Evolutionary conservation across 2,888 invertebrate genomes (phyloP), one percentile per base, ranked within the genome.

Genomic region (Zaprionus bogoriensis): DNA sequence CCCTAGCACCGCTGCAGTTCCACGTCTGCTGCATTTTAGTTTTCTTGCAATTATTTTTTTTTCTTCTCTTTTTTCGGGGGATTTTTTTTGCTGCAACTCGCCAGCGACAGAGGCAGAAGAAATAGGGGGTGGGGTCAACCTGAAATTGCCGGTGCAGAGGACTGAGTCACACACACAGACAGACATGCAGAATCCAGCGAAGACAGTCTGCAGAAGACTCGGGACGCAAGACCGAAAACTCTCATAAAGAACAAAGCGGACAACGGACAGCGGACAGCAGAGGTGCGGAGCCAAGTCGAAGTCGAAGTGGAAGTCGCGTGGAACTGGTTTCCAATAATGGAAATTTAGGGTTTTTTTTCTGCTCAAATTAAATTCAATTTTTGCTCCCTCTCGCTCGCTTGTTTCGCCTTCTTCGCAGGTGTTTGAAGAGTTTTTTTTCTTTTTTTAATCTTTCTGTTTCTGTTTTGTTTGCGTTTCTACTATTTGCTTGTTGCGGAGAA

Each of bases 311-410:
- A n/a, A n/a, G 36, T 4, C 2, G 25, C 19, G 12, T 30, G 4
- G 2, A 61, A 61, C 61, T 44, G 55, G 61, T 61, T 61, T 55
- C 14, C 20, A 23, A 36, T 41, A 39, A 28, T 47, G 59, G 52
- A 59, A 51, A 36, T 41, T 6, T 45, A 44, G 54, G 19, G 17
- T 17, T 61, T 48, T 39, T 39, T 22, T 32, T 32, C 2, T 41
- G n/a, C 28, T 28, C 9, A 12, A 22, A 14, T 28, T 27, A 12
- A 17, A 23, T 36, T 36, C 17, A 9, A 17, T 53, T 52, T 41
- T 39, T 38, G 3, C 22, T 47, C 12, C 48, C 30, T 30, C n/a
- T 30, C 10, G 45, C 17, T 42, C 20, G 32, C 12, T 41, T 32
- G 14, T 12, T 28, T 14, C 14, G 45, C 39, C 5, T 6, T 22